These are phyloP conservation scores for Phalacrocorax aristotelis DNA, from an alignment of 2,113 vertebrate genomes.

Conservation along the genomic window DNA sequence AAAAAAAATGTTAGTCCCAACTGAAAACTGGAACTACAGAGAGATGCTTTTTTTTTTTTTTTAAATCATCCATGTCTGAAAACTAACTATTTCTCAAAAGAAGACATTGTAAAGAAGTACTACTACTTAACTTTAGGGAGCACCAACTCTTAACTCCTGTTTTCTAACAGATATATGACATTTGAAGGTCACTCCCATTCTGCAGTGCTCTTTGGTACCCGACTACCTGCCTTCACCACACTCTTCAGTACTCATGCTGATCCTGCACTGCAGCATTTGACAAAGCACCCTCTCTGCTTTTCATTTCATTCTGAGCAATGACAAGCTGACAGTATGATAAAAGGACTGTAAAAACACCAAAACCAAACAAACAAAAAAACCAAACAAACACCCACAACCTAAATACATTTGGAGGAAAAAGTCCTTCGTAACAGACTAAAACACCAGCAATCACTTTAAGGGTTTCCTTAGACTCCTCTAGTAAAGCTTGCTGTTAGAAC, in stretches of 20 bases:
- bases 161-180: not conserved
- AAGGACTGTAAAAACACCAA: accelerated
- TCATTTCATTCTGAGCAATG: not conserved
- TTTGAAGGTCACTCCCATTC: not conserved
- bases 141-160: not conserved
- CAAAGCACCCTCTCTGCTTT: not conserved
- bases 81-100: not conserved
- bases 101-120: not conserved
- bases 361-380: not conserved
- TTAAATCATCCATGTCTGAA: not conserved
- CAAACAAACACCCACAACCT: not conserved
- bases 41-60: not conserved
- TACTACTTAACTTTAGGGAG: not conserved
- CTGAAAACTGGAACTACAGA: not conserved
- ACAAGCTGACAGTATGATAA: not conserved
- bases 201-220: not conserved
- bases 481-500: not conserved
- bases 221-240: not conserved
- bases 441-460: not conserved
- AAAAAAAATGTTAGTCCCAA: not conserved
- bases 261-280: not conserved
- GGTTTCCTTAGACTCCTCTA: not conserved
- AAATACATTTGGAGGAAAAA: not conserved
- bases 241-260: not conserved
- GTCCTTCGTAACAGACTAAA: not conserved